Evolutionary conservation across 2,797 vertebrate species (phyloP).

Genomic region (Halcyon badia): DNA sequence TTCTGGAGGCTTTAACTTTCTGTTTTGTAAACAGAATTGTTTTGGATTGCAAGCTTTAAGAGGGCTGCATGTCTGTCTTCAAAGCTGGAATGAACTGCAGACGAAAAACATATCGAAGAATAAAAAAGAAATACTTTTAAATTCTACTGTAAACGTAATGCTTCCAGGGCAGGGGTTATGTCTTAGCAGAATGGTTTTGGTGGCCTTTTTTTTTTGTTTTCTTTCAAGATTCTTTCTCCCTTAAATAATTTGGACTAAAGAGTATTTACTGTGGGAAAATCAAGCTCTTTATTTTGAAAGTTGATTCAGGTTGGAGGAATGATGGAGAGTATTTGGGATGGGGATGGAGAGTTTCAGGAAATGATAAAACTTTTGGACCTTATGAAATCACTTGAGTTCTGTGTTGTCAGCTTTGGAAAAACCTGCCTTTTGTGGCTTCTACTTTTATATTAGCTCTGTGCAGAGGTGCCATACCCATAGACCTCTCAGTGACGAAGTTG

Average conservation of each 20-base stretch:
- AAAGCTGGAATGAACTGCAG: neutral
- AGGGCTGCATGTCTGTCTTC: neutral
- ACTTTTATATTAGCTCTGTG: neutral
- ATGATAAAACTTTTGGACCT: neutral
- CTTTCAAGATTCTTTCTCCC: neutral
- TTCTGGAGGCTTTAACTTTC: neutral
- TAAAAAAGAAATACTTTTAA: neutral
- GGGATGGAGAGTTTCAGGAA: neutral
- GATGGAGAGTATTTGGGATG: neutral
- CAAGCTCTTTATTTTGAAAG: neutral
- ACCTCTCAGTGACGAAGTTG: neutral
- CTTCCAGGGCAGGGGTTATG: neutral
- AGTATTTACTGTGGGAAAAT: neutral
- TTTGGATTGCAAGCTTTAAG: neutral
- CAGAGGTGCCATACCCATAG: neutral
- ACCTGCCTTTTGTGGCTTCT: neutral
- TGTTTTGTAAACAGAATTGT: neutral
- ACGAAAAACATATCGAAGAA: neutral
- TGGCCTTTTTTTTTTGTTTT: neutral
- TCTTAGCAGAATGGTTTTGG: neutral
- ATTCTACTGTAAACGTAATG: neutral
- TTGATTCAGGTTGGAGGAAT: neutral
- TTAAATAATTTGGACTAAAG: neutral
- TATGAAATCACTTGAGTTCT: fast-evolving
- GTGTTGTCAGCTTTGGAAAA: neutral